These are phyloP conservation scores for Hemistola chrysoprasaria DNA, from an alignment of 2,888 invertebrate genomes.

Conservation along the genomic window DNA sequence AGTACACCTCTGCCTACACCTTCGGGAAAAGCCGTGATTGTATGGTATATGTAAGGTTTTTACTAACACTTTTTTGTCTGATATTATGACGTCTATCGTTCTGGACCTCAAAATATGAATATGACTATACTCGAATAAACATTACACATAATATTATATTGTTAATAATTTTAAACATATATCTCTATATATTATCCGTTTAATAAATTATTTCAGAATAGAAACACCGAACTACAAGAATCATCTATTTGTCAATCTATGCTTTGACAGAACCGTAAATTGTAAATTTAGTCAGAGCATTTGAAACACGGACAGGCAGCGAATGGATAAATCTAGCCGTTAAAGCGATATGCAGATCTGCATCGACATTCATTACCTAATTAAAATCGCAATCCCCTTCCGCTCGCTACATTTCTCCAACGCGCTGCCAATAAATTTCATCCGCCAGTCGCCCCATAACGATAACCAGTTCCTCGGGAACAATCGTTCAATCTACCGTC, in stretches of 20 bases:
- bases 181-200: conserved; percentile 9
- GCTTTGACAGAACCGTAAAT: conserved; percentile 42
- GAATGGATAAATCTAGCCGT: conserved; percentile 78
- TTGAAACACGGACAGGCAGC: conserved; percentile 66
- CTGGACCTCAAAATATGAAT: too few species aligned
- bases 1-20: too few species aligned
- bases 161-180: too few species aligned
- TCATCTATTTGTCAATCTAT: conserved; percentile 37
- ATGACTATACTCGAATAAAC: too few species aligned
- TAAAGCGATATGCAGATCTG: conserved; percentile 80
- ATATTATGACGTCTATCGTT: too few species aligned
- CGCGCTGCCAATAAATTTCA: conserved; percentile 82
- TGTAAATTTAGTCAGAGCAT: conserved; percentile 59
- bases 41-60: too few species aligned
- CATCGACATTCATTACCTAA: conserved; percentile 83
- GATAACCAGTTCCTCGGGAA: conserved; percentile 82
- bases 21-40: too few species aligned
- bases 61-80: too few species aligned
- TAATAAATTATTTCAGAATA: conserved; percentile 23
- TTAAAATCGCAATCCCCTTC: conserved; percentile 82
- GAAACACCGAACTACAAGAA: conserved; percentile 24
- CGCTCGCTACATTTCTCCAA: conserved; percentile 82
- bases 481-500: conserved; percentile 82
- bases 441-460: conserved; percentile 81
- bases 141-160: too few species aligned